Evolutionary conservation across 2,888 invertebrate genomes (phyloP), one percentile per base, ranked within the genome.

Genomic region (Aphelenchoides bicaudatus): DNA sequence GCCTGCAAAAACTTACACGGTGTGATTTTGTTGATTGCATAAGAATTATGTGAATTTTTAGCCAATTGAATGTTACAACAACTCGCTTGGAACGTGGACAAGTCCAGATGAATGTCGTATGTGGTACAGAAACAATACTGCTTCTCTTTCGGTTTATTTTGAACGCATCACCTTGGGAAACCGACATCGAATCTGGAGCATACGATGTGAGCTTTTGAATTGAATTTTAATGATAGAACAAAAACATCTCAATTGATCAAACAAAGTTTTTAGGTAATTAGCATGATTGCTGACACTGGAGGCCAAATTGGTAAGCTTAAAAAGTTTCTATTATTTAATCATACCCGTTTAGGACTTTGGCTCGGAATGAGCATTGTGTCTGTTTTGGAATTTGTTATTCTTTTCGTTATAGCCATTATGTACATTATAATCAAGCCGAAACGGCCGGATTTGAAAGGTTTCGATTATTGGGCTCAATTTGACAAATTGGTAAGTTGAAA

Each of bases 71-170:
- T 43, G 43, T 43, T n/a, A 21, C 21, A 43, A 43, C 43, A 8
- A 19, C 10, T 10, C 34, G 8, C 25, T 21, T 8, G 25, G 10
- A n/a, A 8, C 10, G 23, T 43, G 43, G 43, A 19, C 43, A n/a
- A 43, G 25, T n/a, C 23, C 25, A 6, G 25, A 43, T 8, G 43
- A 43, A 19, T 43, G 43, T 49, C 34, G 25, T 13, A 25, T 46
- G 10, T 72, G 70, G 67, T 76, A 72, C 71, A 74, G 77, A 47
- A 56, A 66, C 3, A 79, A 80, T 49, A 73, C 80, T 19, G 70
- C 78, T 5, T 78, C 79, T 43, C 56, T 81, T 2, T 79, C 79
- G 58, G 74, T 81, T 28, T 81, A 79, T 66, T 81, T 75, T 65
- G 75, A 78, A 47, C 74, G 79, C 38, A 74, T 80, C 69, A 74